phyloP scores from a whole-genome alignment of 2,113 vertebrate genomes.

The Lycaon pictus region DNA sequence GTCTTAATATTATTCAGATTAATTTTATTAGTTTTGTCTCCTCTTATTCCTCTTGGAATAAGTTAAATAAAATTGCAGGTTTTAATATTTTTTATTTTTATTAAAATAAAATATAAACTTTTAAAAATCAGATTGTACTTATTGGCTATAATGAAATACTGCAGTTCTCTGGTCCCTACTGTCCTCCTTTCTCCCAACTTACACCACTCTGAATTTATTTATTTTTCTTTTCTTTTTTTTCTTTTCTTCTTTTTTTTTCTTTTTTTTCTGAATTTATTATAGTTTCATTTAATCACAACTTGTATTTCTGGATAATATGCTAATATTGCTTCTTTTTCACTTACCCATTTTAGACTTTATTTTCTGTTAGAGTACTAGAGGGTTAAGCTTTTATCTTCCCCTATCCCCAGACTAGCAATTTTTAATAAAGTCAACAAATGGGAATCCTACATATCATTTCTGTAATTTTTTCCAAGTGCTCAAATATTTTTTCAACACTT shows the following conservation, averaged over 20 bases:
- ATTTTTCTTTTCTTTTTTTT: no score
- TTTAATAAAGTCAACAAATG: neutral
- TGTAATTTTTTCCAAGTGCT: conserved; percentile 3
- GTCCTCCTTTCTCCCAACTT: neutral
- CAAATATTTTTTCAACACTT: neutral
- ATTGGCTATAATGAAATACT: neutral
- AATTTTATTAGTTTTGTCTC: neutral
- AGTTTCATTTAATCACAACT: conserved; percentile 2
- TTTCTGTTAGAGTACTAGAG: neutral
- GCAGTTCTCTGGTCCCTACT: neutral
- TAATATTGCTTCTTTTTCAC: conserved; percentile 3
- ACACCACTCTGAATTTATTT: neutral
- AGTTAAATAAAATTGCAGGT: neutral
- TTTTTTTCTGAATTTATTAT: neutral
- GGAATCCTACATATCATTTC: neutral
- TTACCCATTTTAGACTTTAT: neutral
- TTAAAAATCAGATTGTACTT: neutral
- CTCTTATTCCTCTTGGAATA: neutral
- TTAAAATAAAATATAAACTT: neutral
- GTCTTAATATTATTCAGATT: neutral
- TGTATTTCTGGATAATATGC: neutral
- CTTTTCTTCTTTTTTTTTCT: no score
- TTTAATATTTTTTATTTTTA: conserved; percentile 14
- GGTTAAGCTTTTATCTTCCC: neutral
- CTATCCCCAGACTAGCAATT: neutral